These are phyloP conservation scores for Hippasteria phrygiana DNA, from an alignment of 53 echinoderm and acorn worm species.

Conservation along the genomic window DNA sequence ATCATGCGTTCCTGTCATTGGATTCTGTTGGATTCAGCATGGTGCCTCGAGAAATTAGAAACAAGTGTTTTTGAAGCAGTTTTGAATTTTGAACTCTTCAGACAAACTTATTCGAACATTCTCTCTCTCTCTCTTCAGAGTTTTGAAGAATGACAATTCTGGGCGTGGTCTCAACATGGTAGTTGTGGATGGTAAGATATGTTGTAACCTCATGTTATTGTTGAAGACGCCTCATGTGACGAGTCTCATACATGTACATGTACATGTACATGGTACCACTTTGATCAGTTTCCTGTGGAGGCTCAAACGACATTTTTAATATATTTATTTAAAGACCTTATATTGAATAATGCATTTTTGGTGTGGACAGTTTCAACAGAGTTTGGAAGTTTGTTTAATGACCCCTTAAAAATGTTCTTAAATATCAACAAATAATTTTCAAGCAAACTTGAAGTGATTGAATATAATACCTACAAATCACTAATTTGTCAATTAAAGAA, in stretches of 20 bases:
- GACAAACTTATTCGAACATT: constrained; percentile 3
- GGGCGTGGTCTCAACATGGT: constrained; percentile 60
- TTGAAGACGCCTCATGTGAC: background rate
- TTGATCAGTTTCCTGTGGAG: no score
- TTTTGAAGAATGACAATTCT: constrained; percentile 39
- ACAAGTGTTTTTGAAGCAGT: background rate
- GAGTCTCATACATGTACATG: background rate
- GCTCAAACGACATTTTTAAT: no score
- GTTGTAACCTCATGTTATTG: background rate
- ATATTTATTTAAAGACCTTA: no score
- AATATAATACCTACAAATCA: no score
- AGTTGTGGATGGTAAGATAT: constrained; percentile 48
- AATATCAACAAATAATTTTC: no score
- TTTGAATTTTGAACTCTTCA: constrained; percentile 27
- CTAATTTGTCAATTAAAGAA: no score
- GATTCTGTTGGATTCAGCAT: no score
- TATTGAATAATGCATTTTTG: no score
- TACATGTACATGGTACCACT: background rate
- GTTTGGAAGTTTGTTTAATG: background rate
- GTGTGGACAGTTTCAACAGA: background rate
- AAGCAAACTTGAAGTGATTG: no score
- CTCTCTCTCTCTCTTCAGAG: constrained; percentile 18
- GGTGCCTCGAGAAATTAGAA: no score
- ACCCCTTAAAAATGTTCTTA: no score
- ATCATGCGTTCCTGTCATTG: no score